These are phyloP conservation scores for Agrochola circellaris DNA, from an alignment of 2,888 invertebrate species.

Conservation along the genomic window DNA sequence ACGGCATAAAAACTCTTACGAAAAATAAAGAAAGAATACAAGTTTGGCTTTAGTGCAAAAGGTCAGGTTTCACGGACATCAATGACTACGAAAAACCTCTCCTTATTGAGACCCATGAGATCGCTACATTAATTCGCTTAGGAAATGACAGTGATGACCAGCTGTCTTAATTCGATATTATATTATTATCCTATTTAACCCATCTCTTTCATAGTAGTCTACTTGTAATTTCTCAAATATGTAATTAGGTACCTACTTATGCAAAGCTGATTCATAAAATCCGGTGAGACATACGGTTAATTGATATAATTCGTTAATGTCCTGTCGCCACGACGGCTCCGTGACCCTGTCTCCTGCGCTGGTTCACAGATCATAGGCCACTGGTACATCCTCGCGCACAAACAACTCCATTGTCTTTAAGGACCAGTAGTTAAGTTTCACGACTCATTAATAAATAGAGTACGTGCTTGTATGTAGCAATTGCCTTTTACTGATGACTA, in stretches of 20 bases:
- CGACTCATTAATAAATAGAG: constrained; percentile 43
- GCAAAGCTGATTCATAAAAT: constrained; percentile 60
- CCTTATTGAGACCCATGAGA: not conserved
- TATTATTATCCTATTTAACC: not conserved
- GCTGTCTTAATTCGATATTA: too few species aligned
- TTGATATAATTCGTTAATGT: constrained; percentile 79
- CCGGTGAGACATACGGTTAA: constrained; percentile 72
- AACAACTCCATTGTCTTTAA: constrained; percentile 75
- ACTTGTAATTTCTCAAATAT: not conserved
- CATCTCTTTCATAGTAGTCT: not conserved
- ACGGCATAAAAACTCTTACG: too few species aligned
- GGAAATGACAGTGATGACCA: not conserved
- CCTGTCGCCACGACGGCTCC: constrained; percentile 71
- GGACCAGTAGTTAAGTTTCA: constrained; percentile 53
- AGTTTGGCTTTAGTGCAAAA: too few species aligned
- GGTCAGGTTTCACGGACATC: not conserved
- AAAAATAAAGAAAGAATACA: too few species aligned
- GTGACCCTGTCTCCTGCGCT: constrained; percentile 76
- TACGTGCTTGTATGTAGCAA: constrained; percentile 11
- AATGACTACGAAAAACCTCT: not conserved
- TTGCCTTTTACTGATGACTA: constrained; percentile 46
- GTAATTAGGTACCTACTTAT: constrained; percentile 23
- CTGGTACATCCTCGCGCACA: constrained; percentile 79
- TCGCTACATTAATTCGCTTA: too few species aligned
- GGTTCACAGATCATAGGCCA: constrained; percentile 79